Evolutionary conservation across 2,797 vertebrate genomes (phyloP).

Genomic region (Sebastes vulpes): DNA sequence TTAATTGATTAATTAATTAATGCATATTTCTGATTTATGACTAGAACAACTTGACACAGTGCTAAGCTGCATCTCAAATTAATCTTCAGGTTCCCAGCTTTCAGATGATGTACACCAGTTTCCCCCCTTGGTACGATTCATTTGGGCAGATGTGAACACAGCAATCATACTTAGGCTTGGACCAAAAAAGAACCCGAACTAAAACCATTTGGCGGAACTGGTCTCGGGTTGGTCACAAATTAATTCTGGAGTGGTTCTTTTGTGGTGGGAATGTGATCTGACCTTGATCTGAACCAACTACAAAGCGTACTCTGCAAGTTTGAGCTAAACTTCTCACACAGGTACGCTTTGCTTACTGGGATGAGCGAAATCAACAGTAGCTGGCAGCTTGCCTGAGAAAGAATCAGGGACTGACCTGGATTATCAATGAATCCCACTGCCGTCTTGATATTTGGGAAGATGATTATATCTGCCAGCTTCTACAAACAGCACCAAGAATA

Average conservation of each 20-base stretch:
- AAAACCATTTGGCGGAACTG: too few relatives aligned
- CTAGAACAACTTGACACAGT: not conserved
- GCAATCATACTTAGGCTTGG: not conserved
- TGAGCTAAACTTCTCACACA: not conserved
- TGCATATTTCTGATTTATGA: not conserved
- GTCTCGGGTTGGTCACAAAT: too few relatives aligned
- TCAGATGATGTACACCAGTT: not conserved
- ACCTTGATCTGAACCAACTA: not conserved
- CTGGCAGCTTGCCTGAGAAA: not conserved
- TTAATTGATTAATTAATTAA: not conserved
- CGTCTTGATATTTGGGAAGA: not conserved
- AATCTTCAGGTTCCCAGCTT: not conserved
- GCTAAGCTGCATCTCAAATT: not conserved
- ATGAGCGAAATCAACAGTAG: not conserved
- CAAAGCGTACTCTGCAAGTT: not conserved
- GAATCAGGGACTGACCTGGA: not conserved
- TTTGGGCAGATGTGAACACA: not conserved
- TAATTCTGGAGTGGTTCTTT: not conserved
- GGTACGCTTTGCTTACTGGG: not conserved
- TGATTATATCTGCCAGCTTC: not conserved
- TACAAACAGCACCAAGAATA: not conserved
- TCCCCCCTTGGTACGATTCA: not conserved
- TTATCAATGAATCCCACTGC: not conserved
- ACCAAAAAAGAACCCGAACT: not conserved
- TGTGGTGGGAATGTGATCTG: not conserved